phyloP scores from a whole-genome alignment of 2,797 vertebrate genomes.

The Brotula barbata region DNA sequence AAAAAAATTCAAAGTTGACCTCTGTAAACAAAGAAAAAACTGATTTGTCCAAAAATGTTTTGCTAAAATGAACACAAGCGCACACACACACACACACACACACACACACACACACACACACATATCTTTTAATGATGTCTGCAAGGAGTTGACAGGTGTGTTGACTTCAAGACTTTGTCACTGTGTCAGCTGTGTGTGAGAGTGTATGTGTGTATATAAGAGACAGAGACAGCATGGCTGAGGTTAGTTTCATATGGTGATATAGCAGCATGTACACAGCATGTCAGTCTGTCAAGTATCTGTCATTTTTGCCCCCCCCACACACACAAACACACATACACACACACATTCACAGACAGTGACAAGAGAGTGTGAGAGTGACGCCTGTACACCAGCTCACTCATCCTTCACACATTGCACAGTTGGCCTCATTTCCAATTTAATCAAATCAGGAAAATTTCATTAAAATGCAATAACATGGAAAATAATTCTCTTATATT shows the following conservation, averaged over 20 bases:
- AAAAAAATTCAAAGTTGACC: no score
- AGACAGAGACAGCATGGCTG: neutral
- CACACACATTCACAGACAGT: neutral
- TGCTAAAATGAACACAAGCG: no score
- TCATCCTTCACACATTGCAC: constrained; percentile 1
- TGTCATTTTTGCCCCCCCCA: neutral
- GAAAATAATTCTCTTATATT: no score
- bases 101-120: constrained; percentile 4
- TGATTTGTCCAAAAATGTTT: no score
- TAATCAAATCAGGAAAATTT: neutral
- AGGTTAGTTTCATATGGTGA: constrained; percentile 41
- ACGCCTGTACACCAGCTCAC: constrained; percentile 4
- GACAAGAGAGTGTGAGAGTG: constrained; percentile 12
- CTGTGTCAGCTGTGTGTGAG: constrained; percentile 26
- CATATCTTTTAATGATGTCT: constrained; percentile 9
- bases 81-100: constrained; percentile 1
- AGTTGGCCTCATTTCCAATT: neutral
- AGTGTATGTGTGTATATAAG: constrained; percentile 16
- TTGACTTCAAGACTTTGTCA: constrained; percentile 34
- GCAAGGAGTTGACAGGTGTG: constrained; percentile 44
- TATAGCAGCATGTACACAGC: constrained; percentile 23
- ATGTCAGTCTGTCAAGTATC: constrained; percentile 44
- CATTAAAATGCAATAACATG: no score
- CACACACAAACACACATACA: neutral
- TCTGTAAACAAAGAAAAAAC: no score